These are phyloP conservation scores for Montipora cactus DNA, from an alignment of 64 coral and sea anemone species.

Conservation along the genomic window DNA sequence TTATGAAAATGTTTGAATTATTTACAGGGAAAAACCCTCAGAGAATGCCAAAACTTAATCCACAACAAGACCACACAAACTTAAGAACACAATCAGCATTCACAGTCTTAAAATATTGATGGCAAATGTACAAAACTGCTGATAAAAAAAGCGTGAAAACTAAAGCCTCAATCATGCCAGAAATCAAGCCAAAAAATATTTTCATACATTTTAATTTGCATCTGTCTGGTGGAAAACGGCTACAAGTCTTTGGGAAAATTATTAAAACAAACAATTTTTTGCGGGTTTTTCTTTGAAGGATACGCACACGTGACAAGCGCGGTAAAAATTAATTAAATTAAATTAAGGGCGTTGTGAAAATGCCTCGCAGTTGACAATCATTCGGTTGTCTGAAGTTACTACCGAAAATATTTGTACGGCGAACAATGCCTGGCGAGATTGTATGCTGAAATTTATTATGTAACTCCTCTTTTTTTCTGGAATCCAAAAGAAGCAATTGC, in stretches of 20 bases:
- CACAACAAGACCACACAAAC: background rate
- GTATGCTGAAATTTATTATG: background rate
- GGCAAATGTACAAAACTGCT: background rate
- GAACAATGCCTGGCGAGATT: background rate
- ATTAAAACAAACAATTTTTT: background rate
- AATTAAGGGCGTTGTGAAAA: background rate
- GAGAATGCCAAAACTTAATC: background rate
- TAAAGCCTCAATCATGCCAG: background rate
- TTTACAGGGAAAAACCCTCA: background rate
- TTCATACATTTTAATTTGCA: too few species aligned
- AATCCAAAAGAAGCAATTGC: too few species aligned
- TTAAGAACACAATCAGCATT: background rate
- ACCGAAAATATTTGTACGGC: background rate
- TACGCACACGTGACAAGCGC: background rate
- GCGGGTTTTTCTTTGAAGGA: background rate
- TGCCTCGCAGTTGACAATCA: too few species aligned
- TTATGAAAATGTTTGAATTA: background rate
- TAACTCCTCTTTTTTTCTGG: too few species aligned
- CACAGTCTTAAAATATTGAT: background rate
- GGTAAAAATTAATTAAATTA: background rate
- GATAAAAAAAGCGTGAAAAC: background rate
- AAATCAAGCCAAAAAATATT: too few species aligned
- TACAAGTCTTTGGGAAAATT: background rate
- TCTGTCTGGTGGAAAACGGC: too few species aligned
- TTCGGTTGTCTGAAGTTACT: too few species aligned